phyloP scores from a whole-genome alignment of 2,113 vertebrate genomes.

The Alectura lathami region DNA sequence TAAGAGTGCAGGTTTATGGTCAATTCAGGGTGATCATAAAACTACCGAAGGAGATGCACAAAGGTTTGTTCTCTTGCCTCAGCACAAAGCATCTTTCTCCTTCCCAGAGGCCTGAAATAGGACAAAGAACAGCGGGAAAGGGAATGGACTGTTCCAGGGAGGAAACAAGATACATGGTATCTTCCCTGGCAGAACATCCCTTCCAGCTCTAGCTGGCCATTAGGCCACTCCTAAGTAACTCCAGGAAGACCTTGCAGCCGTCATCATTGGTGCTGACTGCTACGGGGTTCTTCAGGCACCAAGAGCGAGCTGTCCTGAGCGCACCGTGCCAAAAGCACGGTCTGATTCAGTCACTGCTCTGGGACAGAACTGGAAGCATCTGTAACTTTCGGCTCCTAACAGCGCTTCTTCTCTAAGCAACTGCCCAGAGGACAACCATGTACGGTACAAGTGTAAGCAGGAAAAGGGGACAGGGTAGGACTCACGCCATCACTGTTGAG shows the following conservation, averaged over 20 bases:
- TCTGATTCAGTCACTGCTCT: background rate
- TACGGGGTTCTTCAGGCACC: background rate
- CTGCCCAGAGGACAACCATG: background rate
- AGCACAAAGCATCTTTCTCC: background rate
- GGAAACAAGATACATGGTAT: background rate
- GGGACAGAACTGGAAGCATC: background rate
- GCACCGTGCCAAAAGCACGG: background rate
- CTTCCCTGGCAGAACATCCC: background rate
- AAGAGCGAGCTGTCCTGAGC: background rate
- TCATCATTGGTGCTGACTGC: background rate
- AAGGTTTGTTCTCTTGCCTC: background rate
- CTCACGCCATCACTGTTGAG: background rate
- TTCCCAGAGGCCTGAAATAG: background rate
- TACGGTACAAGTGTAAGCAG: accelerated
- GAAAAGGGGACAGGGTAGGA: background rate
- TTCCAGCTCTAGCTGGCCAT: background rate
- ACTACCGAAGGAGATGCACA: background rate
- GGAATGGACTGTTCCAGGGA: background rate
- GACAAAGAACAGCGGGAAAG: background rate
- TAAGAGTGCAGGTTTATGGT: background rate
- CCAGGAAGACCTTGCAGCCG: background rate
- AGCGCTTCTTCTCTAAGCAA: background rate
- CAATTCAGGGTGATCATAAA: background rate
- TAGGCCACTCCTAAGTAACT: background rate
- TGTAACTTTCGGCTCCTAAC: background rate